Base-by-base conservation (phyloP, 2,797 vertebrate species). In the Chelmon rostratus region DNA sequence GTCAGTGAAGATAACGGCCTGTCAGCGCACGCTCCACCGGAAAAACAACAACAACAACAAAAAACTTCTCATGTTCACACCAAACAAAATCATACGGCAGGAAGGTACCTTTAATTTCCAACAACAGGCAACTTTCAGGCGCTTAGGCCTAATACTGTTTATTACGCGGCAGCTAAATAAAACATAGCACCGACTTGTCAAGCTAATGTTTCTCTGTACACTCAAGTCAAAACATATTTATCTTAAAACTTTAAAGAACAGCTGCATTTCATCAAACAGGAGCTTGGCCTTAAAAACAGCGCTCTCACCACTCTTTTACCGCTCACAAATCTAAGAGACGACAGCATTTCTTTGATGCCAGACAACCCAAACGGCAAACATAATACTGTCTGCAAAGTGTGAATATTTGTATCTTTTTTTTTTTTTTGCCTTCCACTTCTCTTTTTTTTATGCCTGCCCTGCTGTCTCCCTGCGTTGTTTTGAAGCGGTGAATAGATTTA, bases 401-500 rank as follows among this genome's bases (percentile, higher is more conserved):
- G 94, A 94, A 94, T 93, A 93, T 95, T 94, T 95, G 89, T 91
- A 91, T 93, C 88, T 87, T 93, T 91, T 89, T 85, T 85, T 82
- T 64, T 21, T 33, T 28, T 25, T 21, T 25, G 25, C 25, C 44
- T 76, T 72, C 79, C 70, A 74, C 68, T 78, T 63, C 76, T 81
- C 69, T 78, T 71, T 86, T 63, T 79, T 83, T 71, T 8, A 66
- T 72, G 73, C 92, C 74, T 92, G 91, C 91, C 91, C 92, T 91
- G 91, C 91, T 95, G 93, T 95, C 94, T 95, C 88, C 73, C 92
- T 91, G 89, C 90, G 93, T 95, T 94, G 94, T 94, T 95, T 91
- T 93, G 93, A 95, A 92, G 91, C 89, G 62, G 87, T 93, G 92
- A 95, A 95, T 94, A 95, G 93, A 95, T 95, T 94, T 93, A 90